Conservation (phyloP, 1,140 invertebrate genomes). For the Solen grandis region DNA sequence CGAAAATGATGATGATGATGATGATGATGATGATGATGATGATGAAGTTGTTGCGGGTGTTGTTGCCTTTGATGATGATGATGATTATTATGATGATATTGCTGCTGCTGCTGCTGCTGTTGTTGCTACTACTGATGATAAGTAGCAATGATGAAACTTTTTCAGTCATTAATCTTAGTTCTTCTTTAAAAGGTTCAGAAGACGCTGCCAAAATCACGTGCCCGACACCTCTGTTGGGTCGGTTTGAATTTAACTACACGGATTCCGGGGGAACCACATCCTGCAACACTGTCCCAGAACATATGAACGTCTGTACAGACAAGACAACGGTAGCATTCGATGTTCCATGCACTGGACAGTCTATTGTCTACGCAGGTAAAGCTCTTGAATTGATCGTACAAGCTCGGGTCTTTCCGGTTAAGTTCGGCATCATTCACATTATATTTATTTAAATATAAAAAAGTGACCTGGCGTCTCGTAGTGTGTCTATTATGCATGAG, state of each 20-base stretch:
- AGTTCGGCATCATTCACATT: too few relatives aligned
- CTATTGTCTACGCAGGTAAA: constrained; percentile 44
- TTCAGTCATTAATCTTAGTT: not conserved
- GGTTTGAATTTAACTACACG: constrained; percentile 33
- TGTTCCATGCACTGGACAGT: constrained; percentile 18
- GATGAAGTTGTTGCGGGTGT: not conserved
- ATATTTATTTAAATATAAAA: too few relatives aligned
- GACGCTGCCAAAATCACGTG: constrained; percentile 1
- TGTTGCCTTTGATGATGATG: not conserved
- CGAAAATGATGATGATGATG: not conserved
- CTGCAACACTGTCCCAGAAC: constrained; percentile 16
- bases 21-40: not conserved
- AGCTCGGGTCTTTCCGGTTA: too few relatives aligned
- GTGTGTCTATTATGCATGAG: too few relatives aligned
- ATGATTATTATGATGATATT: not conserved
- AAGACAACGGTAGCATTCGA: constrained; percentile 30
- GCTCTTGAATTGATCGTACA: too few relatives aligned
- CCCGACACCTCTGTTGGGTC: constrained; percentile 8
- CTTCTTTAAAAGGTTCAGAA: constrained; percentile 5
- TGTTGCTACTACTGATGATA: not conserved
- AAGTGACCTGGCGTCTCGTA: too few relatives aligned
- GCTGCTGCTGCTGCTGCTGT: not conserved
- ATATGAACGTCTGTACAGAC: constrained; percentile 46
- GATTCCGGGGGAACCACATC: not conserved
- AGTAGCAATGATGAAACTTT: not conserved